Conservation (phyloP, 2,888 invertebrate species). For the Xylota sylvarum region DNA sequence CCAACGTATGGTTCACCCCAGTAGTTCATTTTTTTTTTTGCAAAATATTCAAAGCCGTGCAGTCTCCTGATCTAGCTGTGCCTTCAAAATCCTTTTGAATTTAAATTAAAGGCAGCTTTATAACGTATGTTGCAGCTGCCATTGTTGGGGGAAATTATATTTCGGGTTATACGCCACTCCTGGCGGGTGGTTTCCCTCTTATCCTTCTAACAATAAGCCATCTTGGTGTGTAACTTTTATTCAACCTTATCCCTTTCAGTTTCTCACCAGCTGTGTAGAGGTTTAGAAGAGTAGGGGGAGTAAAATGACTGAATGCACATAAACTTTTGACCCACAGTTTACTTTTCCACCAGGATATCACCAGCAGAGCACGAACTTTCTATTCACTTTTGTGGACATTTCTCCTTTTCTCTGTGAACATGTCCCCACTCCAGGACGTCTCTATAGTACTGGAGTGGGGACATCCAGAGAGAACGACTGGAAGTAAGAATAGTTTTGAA, state of each 20-base stretch:
- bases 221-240: conserved; percentile 42
- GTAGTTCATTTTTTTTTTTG: background rate
- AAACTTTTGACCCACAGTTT: conserved; percentile 53
- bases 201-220: conserved; percentile 47
- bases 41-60: background rate
- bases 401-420: background rate
- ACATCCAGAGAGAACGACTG: background rate
- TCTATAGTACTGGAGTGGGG: too few relatives aligned
- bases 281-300: background rate
- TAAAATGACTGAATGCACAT: conserved; percentile 14
- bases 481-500: conserved; percentile 22
- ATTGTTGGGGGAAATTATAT: conserved; percentile 41
- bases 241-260: conserved; percentile 52
- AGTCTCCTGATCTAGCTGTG: background rate
- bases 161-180: conserved; percentile 8
- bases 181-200: conserved; percentile 19
- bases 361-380: conserved; percentile 32
- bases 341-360: conserved; percentile 19
- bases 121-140: conserved; percentile 7
- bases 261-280: background rate
- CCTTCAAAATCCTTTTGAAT: conserved; percentile 7
- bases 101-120: conserved; percentile 8
- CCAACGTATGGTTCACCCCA: background rate
- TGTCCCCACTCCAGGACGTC: too few relatives aligned
- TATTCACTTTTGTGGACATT: conserved; percentile 23